Conservation (phyloP, 2,797 vertebrate genomes). For the Notolabrus celidotus region DNA sequence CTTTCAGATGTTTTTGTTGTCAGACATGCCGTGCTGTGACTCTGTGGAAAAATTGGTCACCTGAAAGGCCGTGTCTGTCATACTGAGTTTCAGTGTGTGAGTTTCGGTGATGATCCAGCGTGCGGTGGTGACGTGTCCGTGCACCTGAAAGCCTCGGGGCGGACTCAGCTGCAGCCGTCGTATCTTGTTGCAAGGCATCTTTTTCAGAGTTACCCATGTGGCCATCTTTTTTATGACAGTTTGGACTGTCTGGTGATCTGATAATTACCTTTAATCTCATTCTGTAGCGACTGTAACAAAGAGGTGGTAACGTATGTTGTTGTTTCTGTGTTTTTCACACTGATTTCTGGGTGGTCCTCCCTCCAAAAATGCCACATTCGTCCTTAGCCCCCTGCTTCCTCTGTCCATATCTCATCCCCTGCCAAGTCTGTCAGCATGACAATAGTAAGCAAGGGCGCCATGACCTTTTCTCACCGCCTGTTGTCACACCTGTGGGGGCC, state of each 20-base stretch:
- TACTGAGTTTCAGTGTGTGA: conserved; percentile 5
- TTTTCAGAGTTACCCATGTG: conserved; percentile 27
- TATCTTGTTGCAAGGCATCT: conserved; percentile 41
- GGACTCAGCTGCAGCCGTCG: conserved; percentile 29
- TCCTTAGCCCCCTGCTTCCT: conserved; percentile 15
- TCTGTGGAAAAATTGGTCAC: conserved; percentile 24
- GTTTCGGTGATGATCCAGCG: conserved; percentile 26
- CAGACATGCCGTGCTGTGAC: conserved; percentile 1
- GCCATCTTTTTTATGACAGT: conserved; percentile 21
- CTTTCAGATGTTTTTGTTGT: conserved; percentile 4
- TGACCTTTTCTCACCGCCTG: conserved; percentile 52
- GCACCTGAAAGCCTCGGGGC: conserved; percentile 65
- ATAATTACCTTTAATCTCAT: conserved; percentile 9
- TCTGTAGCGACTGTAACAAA: conserved; percentile 25
- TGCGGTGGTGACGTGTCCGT: conserved; percentile 42
- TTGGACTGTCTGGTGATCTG: neutral
- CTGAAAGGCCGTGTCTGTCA: conserved; percentile 15
- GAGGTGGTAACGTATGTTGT: conserved; percentile 42
- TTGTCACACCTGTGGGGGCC: conserved; percentile 73
- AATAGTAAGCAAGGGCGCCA: conserved; percentile 48
- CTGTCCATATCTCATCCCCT: conserved; percentile 54
- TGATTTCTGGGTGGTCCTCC: conserved; percentile 71
- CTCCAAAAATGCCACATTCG: conserved; percentile 52
- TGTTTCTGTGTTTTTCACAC: conserved; percentile 33
- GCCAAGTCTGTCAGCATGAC: conserved; percentile 64